Evolutionary conservation across 2,888 invertebrate species (phyloP).

Genomic region (Platycnemis pennipes): DNA sequence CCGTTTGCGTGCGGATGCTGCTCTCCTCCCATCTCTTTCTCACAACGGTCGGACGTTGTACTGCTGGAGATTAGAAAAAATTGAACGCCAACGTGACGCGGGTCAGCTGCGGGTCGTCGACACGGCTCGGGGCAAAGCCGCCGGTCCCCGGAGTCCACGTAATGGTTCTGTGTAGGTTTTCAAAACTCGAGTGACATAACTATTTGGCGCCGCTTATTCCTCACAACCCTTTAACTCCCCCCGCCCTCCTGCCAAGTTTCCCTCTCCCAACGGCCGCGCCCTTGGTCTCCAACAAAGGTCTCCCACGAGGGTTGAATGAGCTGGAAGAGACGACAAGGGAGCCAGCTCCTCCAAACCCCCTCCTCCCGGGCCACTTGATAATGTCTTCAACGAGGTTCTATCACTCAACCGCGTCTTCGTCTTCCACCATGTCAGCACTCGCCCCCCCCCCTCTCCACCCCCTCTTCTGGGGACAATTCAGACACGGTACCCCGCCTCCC

Average conservation of each 20-base stretch:
- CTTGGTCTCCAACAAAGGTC: neutral
- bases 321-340: neutral
- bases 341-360: neutral
- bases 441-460: neutral
- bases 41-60: no score
- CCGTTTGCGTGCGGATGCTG: no score
- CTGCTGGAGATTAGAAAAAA: neutral
- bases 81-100: neutral
- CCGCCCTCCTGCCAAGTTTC: neutral
- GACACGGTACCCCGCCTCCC: neutral
- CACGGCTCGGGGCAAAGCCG: neutral
- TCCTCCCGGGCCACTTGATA: neutral
- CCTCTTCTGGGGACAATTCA: neutral
- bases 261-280: neutral
- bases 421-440: conserved; percentile 11
- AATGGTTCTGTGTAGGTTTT: neutral
- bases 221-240: neutral
- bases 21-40: no score
- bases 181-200: neutral
- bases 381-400: neutral
- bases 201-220: neutral
- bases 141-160: neutral
- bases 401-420: neutral
- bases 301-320: neutral
- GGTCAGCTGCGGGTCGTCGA: neutral